phyloP scores from a whole-genome alignment of 1,140 invertebrate species.

The Lerema accius region DNA sequence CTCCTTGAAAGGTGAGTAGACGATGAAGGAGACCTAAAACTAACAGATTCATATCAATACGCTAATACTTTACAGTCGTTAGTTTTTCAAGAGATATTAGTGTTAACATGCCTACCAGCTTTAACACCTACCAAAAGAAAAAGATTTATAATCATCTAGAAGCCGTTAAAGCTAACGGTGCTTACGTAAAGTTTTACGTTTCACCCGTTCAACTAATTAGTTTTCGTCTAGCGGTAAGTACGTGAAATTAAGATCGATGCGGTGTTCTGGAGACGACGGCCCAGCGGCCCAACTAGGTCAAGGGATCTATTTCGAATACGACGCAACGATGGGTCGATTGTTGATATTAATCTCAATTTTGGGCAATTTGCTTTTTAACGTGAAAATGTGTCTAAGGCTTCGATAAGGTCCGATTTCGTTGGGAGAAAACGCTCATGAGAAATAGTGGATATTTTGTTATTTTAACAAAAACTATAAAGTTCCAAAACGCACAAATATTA shows the following conservation, averaged over 20 bases:
- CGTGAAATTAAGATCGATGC: conserved; percentile 17
- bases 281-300: conserved; percentile 17
- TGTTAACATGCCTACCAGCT: not conserved
- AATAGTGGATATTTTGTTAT: too few relatives aligned
- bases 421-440: too few relatives aligned
- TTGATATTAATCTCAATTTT: conserved; percentile 17
- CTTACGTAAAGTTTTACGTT: conserved; percentile 19
- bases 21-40: too few relatives aligned
- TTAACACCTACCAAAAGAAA: not conserved
- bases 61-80: too few relatives aligned
- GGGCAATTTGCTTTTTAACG: not conserved
- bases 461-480: too few relatives aligned
- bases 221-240: conserved; percentile 5
- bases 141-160: conserved; percentile 6
- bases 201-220: conserved; percentile 22
- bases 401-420: too few relatives aligned
- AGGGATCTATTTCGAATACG: conserved; percentile 30
- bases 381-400: too few relatives aligned
- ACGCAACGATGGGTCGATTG: conserved; percentile 5
- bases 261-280: conserved; percentile 8
- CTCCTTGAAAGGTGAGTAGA: too few relatives aligned
- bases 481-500: too few relatives aligned
- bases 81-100: too few relatives aligned
- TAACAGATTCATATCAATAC: too few relatives aligned
- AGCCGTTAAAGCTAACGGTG: conserved; percentile 5